phyloP scores from a whole-genome alignment of 2,888 invertebrate species.

The Gryllus longicercus region DNA sequence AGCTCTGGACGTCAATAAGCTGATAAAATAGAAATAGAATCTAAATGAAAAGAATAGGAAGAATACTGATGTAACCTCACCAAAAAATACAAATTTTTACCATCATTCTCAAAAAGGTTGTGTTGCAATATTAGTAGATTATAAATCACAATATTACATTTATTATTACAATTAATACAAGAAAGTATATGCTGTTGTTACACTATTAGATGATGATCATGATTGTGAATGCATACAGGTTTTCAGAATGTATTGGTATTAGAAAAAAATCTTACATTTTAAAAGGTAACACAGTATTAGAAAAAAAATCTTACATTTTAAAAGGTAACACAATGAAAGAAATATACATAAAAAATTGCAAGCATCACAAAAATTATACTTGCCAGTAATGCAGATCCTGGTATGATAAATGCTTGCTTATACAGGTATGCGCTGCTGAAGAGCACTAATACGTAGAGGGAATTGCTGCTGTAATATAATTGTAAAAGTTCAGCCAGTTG shows the following conservation, averaged over 20 bases:
- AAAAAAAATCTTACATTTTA: background rate
- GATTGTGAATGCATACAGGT: background rate
- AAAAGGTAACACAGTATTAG: background rate
- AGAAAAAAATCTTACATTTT: background rate
- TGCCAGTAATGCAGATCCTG: conserved; percentile 59
- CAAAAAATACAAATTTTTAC: too few species aligned
- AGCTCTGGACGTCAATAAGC: too few species aligned
- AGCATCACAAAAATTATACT: conserved; percentile 26
- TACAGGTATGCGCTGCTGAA: conserved; percentile 56
- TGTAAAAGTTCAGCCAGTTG: conserved; percentile 46
- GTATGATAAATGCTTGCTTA: conserved; percentile 62
- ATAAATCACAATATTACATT: too few species aligned
- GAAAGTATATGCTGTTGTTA: too few species aligned
- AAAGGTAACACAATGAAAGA: background rate
- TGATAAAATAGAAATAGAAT: too few species aligned
- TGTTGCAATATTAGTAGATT: too few species aligned
- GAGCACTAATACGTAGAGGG: conserved; percentile 50
- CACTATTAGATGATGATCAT: background rate
- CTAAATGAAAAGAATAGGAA: too few species aligned
- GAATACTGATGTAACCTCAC: too few species aligned
- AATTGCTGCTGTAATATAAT: conserved; percentile 50
- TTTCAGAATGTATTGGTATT: background rate
- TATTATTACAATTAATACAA: too few species aligned
- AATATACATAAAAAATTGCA: background rate
- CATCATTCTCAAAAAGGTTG: too few species aligned